Base-by-base conservation (phyloP, 2,888 invertebrate genomes). In the Thymelicus lineola region DNA sequence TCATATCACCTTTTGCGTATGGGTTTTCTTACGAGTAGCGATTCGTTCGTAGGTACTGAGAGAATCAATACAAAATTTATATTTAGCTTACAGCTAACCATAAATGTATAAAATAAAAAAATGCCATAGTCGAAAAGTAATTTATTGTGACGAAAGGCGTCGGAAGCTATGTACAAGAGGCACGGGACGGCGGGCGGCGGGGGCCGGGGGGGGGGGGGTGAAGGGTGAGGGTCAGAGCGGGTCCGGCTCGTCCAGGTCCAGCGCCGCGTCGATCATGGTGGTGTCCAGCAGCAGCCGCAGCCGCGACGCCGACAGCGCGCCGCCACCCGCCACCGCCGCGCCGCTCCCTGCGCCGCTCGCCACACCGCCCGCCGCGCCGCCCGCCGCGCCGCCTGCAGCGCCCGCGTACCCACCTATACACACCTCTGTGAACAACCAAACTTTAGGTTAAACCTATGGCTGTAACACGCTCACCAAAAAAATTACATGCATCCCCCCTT, bases 181-280 rank as follows among this genome's bases (percentile, higher is more conserved):
- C 66, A 12, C 20, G 6, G 35, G 46, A 17, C 45, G 45, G 28
- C 20, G 42, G 45, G 28, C 15, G 53, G 12, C 6, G 48, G 35
- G 71, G 3, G 28, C 28, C 28, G 53, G 46, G 50, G 50, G 75
- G 64, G 75, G 71, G 75, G 73, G 69, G 65, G 46, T 73, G 74
- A 58, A 74, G 74, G 72, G 38, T 69, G 71, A 50, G 60, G 50
- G 50, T 53, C 53, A 53, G 53, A 53, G 60, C 70, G 55, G 72
- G 83, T 97, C 97, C 77, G 97, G 93, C 78, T 97, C 97, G 91
- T 98, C 98, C 82, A 98, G 95, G 94, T 98, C 98, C 76, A 98
- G 94, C 70, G 97, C 97, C 70, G 97, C 97, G 89, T 97, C 97
- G 82, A 98, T 97, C 97, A 97, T 97, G 65, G 97, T 97, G 71